A percentile compares a stretch with the other conserved stretches of the same genome.
Conservation (phyloP, 1,140 invertebrate species). For the Magallana ariakensis region DNA sequence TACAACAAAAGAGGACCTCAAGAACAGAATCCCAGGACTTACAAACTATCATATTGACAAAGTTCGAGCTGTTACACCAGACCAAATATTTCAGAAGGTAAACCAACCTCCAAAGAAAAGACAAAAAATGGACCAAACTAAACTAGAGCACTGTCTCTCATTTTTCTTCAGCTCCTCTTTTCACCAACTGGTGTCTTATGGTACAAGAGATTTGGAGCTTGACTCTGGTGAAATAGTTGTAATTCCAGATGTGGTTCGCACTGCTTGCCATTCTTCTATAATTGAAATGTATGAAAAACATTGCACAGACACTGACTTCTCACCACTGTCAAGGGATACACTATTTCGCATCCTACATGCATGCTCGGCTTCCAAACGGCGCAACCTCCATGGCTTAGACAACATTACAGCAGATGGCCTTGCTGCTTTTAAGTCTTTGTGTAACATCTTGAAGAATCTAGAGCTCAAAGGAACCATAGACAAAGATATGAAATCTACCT, state of each 20-base stretch:
- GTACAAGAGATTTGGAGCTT: conserved; percentile 36
- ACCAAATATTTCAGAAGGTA: conserved; percentile 13
- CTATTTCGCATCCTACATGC: conserved; percentile 40
- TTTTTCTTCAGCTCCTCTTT: conserved; percentile 44
- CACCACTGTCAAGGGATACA: conserved; percentile 23
- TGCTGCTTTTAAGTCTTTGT: not conserved
- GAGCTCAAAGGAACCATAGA: not conserved
- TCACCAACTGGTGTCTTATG: conserved; percentile 32
- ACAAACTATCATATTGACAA: conserved; percentile 20
- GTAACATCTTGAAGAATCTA: not conserved
- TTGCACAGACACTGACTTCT: conserved; percentile 25
- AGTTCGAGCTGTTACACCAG: not conserved
- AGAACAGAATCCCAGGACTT: conserved; percentile 13
- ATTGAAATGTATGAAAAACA: conserved; percentile 34
- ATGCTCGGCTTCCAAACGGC: conserved; percentile 44
- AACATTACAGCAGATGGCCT: conserved; percentile 51
- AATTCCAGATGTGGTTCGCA: conserved; percentile 42
- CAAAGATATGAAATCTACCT: not conserved
- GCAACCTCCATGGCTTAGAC: conserved; percentile 35
- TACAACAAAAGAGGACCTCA: conserved; percentile 5
- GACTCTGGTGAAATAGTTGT: conserved; percentile 10
- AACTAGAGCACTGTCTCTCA: conserved; percentile 38
- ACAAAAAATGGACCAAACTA: conserved; percentile 36
- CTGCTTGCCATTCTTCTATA: conserved; percentile 36
- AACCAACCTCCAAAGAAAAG: conserved; percentile 36